Evolutionary conservation across 2,113 vertebrate species (phyloP).

Genomic region (Macrotis lagotis): DNA sequence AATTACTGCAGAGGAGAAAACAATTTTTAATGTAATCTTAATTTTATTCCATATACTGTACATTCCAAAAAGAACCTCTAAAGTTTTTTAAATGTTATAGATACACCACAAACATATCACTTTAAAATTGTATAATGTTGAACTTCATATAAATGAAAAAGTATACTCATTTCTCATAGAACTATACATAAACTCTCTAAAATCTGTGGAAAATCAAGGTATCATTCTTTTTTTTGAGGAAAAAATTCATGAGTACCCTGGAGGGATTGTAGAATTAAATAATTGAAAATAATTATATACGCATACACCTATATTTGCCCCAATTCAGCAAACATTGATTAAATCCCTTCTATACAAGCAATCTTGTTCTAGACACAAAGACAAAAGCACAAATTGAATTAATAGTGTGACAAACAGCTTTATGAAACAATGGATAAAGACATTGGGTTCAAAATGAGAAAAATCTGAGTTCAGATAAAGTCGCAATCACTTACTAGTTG

Average conservation of each 20-base stretch:
- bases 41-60: too few relatives aligned
- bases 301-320: neutral
- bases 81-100: too few relatives aligned
- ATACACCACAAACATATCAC: too few relatives aligned
- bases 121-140: too few relatives aligned
- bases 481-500: neutral
- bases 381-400: neutral
- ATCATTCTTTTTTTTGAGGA: too few relatives aligned
- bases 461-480: neutral
- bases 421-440: neutral
- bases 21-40: too few relatives aligned
- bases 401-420: neutral
- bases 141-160: too few relatives aligned
- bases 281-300: neutral
- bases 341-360: neutral
- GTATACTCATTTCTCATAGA: too few relatives aligned
- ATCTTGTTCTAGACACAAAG: neutral
- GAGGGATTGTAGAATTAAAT: neutral
- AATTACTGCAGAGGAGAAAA: conserved; percentile 86
- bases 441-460: neutral
- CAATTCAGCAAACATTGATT: neutral
- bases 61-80: too few relatives aligned
- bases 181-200: too few relatives aligned
- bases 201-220: too few relatives aligned
- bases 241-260: neutral